Conservation (phyloP, 2,797 vertebrate genomes). For the Chrysocyon brachyurus region DNA sequence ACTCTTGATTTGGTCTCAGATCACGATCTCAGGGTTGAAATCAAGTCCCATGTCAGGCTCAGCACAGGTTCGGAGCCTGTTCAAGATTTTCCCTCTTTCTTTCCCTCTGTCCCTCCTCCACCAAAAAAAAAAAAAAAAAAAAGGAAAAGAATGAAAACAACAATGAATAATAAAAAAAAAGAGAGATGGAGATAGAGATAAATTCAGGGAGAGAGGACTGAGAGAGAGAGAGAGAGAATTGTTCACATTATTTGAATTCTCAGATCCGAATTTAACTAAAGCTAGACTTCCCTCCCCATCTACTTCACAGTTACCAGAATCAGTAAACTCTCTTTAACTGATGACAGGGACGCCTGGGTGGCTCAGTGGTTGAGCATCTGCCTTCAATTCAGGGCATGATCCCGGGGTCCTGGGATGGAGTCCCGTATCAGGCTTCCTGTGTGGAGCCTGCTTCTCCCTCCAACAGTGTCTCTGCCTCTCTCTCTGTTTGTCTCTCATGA, state of each 20-base stretch:
- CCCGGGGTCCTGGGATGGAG: no score
- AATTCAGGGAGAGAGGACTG: neutral
- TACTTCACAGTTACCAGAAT: neutral
- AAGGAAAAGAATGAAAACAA: neutral
- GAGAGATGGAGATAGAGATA: neutral
- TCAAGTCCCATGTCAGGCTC: neutral
- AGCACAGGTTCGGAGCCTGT: neutral
- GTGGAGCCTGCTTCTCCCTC: no score
- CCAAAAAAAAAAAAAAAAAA: neutral
- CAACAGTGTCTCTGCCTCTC: no score
- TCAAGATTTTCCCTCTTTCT: neutral
- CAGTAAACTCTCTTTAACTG: neutral
- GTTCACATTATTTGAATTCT: neutral
- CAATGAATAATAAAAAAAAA: neutral
- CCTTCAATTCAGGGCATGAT: no score
- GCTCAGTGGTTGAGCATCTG: no score
- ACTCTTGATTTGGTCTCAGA: neutral
- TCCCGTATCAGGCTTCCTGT: no score
- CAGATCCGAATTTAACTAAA: neutral
- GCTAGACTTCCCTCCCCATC: neutral
- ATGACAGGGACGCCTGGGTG: no score
- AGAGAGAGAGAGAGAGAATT: neutral
- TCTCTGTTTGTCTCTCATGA: no score
- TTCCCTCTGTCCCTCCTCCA: neutral
- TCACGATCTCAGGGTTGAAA: neutral